A percentile compares a stretch with the other conserved stretches of the same genome.
Conservation (phyloP, 2,113 vertebrate species). For the Acanthochromis polyacanthus region DNA sequence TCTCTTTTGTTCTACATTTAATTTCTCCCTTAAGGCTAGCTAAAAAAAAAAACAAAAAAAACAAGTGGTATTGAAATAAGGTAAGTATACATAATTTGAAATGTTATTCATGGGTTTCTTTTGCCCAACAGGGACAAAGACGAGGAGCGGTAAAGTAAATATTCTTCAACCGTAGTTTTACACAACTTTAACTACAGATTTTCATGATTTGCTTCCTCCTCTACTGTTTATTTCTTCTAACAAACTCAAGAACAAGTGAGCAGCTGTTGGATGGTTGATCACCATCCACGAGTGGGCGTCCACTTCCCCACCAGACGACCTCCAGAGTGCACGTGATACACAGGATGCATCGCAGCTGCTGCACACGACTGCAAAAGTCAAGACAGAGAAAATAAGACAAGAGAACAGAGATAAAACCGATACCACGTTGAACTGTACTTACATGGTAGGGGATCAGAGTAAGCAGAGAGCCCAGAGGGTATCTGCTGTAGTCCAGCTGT, state of each 20-base stretch:
- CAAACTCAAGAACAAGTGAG: neutral
- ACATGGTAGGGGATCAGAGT: conserved; percentile 88
- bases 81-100: neutral
- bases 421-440: conserved; percentile 55
- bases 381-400: neutral
- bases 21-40: neutral
- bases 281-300: conserved; percentile 81
- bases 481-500: conserved; percentile 82
- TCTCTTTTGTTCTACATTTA: neutral
- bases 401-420: neutral
- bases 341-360: conserved; percentile 87
- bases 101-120: neutral
- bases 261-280: conserved; percentile 25
- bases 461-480: conserved; percentile 85
- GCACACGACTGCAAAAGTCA: conserved; percentile 85
- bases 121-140: neutral
- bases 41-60: no score
- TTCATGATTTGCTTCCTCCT: neutral
- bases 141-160: neutral
- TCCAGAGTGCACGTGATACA: conserved; percentile 83
- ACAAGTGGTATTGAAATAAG: neutral
- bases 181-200: no score
- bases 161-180: no score
- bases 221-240: neutral
- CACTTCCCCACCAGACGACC: conserved; percentile 86